Conservation (phyloP, 2,888 invertebrate species). For the Chrysolina americana region DNA sequence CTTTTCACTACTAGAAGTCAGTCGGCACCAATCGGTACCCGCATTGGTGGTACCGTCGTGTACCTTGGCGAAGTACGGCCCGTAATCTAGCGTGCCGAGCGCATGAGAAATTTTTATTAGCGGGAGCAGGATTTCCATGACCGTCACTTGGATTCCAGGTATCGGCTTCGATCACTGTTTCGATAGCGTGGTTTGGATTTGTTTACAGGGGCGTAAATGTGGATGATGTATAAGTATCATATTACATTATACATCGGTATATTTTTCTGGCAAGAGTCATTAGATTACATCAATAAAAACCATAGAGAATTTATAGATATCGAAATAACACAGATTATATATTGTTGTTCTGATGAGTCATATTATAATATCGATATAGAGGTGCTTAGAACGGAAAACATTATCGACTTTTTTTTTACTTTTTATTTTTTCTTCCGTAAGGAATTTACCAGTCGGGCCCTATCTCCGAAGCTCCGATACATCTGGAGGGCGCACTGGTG, state of each 20-base stretch:
- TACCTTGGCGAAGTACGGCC: slow-evolving; percentile 2
- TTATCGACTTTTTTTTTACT: no score
- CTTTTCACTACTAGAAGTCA: slow-evolving; percentile 21
- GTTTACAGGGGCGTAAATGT: slow-evolving; percentile 9
- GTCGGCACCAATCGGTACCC: slow-evolving; percentile 15
- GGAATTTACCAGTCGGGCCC: no score
- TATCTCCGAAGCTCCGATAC: no score
- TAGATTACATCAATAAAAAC: no score
- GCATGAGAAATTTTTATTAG: not conserved
- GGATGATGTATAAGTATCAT: not conserved
- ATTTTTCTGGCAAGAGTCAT: not conserved
- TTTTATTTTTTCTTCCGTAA: no score
- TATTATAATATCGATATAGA: no score
- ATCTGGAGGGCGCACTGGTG: no score
- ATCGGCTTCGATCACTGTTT: not conserved
- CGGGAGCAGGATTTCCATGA: slow-evolving; percentile 8
- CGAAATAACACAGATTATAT: no score
- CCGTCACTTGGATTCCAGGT: slow-evolving; percentile 7
- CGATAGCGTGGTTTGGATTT: not conserved
- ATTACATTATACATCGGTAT: not conserved
- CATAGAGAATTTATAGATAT: no score
- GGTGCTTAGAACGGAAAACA: no score
- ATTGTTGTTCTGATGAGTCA: no score
- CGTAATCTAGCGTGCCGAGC: slow-evolving; percentile 7
- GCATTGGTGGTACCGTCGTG: slow-evolving; percentile 17